A percentile compares a stretch with the other conserved stretches of the same genome.
These are phyloP conservation scores for Erethizon dorsatum DNA, from an alignment of 2,797 vertebrate species.

Conservation along the genomic window DNA sequence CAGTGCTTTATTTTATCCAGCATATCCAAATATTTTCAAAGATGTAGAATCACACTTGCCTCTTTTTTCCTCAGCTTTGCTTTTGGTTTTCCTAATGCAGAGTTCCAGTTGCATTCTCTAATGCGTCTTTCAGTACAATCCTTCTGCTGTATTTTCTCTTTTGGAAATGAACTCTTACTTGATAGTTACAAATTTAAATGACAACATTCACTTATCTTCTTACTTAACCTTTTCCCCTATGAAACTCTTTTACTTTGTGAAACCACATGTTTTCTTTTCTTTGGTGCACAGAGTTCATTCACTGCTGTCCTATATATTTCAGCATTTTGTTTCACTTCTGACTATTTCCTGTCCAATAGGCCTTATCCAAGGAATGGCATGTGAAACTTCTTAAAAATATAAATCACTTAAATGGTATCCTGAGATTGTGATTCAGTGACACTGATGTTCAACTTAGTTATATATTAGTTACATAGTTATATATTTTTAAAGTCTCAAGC, in stretches of 20 bases:
- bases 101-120: neutral
- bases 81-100: neutral
- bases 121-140: neutral
- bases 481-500: neutral
- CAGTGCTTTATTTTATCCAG: neutral
- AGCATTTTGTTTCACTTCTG: neutral
- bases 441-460: neutral
- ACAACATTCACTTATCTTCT: neutral
- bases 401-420: neutral
- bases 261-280: neutral
- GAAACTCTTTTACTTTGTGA: neutral
- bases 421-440: neutral
- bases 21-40: neutral
- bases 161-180: conserved; percentile 1
- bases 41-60: neutral
- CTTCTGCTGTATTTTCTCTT: neutral
- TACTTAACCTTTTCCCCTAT: neutral
- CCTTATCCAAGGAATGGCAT: neutral
- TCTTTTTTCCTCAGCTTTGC: neutral
- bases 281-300: neutral
- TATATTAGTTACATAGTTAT: no score
- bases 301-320: neutral
- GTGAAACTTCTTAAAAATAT: neutral
- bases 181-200: neutral
- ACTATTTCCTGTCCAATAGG: neutral